phyloP scores from a whole-genome alignment of 2,113 vertebrate species.

The Uropsilus gracilis region DNA sequence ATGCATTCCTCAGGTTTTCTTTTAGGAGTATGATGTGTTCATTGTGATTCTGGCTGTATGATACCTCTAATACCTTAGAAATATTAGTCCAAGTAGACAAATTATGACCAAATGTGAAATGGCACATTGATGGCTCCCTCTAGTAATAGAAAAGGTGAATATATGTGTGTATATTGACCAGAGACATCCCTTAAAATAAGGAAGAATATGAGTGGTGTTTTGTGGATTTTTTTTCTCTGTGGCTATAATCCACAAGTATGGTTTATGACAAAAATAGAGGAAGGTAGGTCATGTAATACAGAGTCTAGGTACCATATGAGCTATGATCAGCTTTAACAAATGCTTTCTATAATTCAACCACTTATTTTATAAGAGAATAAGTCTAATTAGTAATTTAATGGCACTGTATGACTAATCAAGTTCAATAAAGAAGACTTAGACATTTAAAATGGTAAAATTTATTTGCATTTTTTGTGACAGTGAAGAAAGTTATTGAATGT shows the following conservation, averaged over 20 bases:
- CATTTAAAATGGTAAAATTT: constrained; percentile 7
- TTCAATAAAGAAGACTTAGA: neutral
- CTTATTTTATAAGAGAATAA: neutral
- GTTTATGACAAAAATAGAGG: neutral
- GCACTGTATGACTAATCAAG: neutral
- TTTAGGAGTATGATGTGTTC: neutral
- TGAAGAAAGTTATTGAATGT: neutral
- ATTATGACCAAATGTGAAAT: neutral
- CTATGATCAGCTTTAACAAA: neutral
- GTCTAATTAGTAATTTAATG: neutral
- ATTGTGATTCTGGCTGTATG: neutral
- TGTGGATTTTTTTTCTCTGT: neutral
- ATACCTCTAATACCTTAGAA: neutral
- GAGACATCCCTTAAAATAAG: constrained; percentile 13
- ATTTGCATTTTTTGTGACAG: neutral
- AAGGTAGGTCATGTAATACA: neutral
- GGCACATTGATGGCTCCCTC: neutral
- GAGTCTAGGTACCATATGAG: neutral
- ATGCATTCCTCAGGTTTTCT: neutral
- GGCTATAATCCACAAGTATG: neutral
- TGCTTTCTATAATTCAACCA: neutral
- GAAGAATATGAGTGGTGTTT: neutral
- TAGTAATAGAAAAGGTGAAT: neutral
- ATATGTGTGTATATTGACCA: neutral
- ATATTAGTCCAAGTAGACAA: neutral